Evolutionary conservation across 2,888 invertebrate genomes (phyloP).

Genomic region (Phortica okadai): DNA sequence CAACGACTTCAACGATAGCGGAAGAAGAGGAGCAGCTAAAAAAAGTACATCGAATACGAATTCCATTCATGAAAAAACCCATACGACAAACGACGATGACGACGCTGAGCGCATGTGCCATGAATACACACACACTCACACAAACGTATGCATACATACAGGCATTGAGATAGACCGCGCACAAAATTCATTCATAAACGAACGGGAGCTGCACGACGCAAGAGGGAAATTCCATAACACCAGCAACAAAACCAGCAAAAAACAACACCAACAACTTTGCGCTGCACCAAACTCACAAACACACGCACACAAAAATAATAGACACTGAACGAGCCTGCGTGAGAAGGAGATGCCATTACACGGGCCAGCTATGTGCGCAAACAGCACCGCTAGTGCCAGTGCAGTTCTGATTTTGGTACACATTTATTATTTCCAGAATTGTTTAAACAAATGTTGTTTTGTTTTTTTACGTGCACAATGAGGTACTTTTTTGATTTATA

Average conservation of each 20-base stretch:
- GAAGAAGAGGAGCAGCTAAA: slow-evolving; percentile 36
- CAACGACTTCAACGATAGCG: slow-evolving; percentile 34
- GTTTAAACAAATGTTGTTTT: slow-evolving; percentile 2
- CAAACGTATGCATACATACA: slow-evolving; percentile 5
- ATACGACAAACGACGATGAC: slow-evolving; percentile 50
- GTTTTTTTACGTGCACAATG: neutral
- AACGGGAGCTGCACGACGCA: slow-evolving; percentile 59
- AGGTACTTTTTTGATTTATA: slow-evolving; percentile 6
- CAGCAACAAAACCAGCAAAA: slow-evolving; percentile 4
- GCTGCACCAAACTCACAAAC: slow-evolving; percentile 11
- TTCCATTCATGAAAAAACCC: slow-evolving; percentile 71
- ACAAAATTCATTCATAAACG: slow-evolving; percentile 67
- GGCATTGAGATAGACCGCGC: slow-evolving; percentile 27
- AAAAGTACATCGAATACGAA: slow-evolving; percentile 71
- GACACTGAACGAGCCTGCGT: slow-evolving; percentile 3
- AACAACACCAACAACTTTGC: slow-evolving; percentile 5
- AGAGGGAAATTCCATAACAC: slow-evolving; percentile 62
- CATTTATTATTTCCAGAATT: neutral
- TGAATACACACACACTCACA: slow-evolving; percentile 42
- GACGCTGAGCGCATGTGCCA: slow-evolving; percentile 58
- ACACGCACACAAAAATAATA: neutral
- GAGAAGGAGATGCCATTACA: neutral
- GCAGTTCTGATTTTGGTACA: neutral
- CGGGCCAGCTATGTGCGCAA: slow-evolving; percentile 5
- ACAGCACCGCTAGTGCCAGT: slow-evolving; percentile 16